phyloP scores from a whole-genome alignment of 2,797 vertebrate genomes.

The Hippopotamyrus pictus region DNA sequence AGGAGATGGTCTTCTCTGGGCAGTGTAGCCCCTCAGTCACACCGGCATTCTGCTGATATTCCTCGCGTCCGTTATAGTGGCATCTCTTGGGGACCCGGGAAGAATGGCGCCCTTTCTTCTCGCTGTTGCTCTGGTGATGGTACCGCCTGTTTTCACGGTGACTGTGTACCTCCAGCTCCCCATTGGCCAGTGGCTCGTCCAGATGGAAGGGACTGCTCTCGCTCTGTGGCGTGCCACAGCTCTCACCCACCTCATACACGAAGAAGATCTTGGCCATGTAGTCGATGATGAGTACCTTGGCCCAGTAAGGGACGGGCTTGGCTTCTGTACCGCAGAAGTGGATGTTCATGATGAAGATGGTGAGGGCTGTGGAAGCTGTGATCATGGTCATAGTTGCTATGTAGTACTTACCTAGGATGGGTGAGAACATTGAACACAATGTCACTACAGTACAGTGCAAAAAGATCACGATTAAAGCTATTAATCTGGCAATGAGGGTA shows the following conservation, averaged over 20 bases:
- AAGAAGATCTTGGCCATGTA: constrained; percentile 95
- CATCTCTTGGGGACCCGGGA: constrained; percentile 39
- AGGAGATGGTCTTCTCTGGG: constrained; percentile 38
- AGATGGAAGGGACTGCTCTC: constrained; percentile 54
- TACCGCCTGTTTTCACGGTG: constrained; percentile 31
- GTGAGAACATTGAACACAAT: neutral
- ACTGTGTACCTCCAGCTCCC: constrained; percentile 35
- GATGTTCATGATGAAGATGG: constrained; percentile 98
- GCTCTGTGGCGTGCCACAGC: constrained; percentile 69
- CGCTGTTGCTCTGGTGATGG: constrained; percentile 47
- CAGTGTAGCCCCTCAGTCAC: constrained; percentile 44
- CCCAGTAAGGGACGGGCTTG: constrained; percentile 89
- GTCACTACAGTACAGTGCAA: neutral
- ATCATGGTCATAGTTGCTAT: constrained; percentile 98
- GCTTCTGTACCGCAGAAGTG: constrained; percentile 94
- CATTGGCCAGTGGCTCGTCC: constrained; percentile 52
- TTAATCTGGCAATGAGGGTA: neutral
- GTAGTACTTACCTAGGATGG: constrained; percentile 84
- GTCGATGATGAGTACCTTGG: constrained; percentile 85
- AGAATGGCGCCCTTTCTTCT: constrained; percentile 14
- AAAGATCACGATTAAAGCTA: neutral
- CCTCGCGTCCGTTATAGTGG: constrained; percentile 49
- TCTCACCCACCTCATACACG: constrained; percentile 94
- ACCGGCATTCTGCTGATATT: constrained; percentile 56
- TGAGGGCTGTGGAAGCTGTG: constrained; percentile 90